These are phyloP conservation scores for Drymodes brunneopygia DNA, from an alignment of 2,113 vertebrate genomes.

Conservation along the genomic window DNA sequence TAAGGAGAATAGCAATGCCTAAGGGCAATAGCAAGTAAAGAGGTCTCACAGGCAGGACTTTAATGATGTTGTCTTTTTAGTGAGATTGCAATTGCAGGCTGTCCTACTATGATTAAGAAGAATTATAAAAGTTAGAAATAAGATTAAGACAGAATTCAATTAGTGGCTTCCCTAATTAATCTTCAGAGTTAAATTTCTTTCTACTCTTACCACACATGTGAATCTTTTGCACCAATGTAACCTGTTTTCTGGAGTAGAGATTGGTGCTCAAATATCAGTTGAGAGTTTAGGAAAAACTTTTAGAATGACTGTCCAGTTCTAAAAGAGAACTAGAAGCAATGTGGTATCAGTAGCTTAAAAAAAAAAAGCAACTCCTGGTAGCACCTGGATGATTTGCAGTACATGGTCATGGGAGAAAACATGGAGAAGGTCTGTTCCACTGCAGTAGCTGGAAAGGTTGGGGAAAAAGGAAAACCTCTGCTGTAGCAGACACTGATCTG, in stretches of 20 bases:
- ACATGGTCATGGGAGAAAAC: neutral
- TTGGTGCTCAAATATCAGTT: neutral
- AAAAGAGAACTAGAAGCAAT: neutral
- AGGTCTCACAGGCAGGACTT: neutral
- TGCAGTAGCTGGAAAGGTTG: neutral
- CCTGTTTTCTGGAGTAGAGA: neutral
- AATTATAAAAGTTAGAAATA: neutral
- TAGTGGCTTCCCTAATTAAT: neutral
- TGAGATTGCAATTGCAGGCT: neutral
- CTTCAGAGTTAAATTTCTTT: neutral
- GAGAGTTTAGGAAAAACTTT: neutral
- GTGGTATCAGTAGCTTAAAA: neutral
- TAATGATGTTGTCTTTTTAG: neutral
- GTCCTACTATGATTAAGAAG: neutral
- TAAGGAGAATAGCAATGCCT: neutral
- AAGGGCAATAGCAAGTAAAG: neutral
- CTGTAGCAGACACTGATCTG: neutral
- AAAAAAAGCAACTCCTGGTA: neutral
- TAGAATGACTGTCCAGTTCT: neutral
- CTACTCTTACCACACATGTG: neutral
- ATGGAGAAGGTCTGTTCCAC: neutral
- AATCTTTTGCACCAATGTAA: neutral
- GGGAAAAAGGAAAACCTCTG: neutral
- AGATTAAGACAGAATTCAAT: neutral
- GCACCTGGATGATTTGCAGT: neutral